Evolutionary conservation across 2,797 vertebrate genomes (phyloP).

Genomic region (Trichosurus vulpecula): DNA sequence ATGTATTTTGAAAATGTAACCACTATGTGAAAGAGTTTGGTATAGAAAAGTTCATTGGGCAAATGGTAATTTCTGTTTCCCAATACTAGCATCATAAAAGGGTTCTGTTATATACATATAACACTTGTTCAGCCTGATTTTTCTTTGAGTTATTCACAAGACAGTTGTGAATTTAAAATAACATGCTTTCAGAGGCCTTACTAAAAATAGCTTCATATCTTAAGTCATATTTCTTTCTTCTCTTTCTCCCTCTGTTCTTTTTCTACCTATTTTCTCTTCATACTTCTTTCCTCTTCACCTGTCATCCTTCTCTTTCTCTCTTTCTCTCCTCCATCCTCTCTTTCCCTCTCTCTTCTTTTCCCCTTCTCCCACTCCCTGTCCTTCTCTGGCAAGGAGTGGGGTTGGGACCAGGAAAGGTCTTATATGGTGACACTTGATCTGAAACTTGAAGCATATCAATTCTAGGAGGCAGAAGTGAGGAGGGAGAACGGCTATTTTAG

Average conservation of each 20-base stretch:
- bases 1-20: background rate
- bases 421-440: background rate
- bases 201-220: background rate
- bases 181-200: background rate
- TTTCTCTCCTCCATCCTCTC: background rate
- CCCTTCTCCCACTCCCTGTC: background rate
- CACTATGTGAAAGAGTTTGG: background rate
- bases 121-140: background rate
- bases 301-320: background rate
- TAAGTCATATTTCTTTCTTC: background rate
- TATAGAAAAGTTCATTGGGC: too few relatives aligned
- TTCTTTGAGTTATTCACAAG: background rate
- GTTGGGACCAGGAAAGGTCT: background rate
- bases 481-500: background rate
- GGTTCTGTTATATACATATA: background rate
- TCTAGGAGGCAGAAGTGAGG: background rate
- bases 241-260: background rate
- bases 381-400: background rate
- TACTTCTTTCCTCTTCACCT: too few relatives aligned
- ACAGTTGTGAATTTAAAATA: background rate
- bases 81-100: background rate
- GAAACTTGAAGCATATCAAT: background rate
- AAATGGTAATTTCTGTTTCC: background rate
- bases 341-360: too few relatives aligned
- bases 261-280: background rate